Base-by-base conservation (phyloP, 2,888 invertebrate species). In the Oligia strigilis region DNA sequence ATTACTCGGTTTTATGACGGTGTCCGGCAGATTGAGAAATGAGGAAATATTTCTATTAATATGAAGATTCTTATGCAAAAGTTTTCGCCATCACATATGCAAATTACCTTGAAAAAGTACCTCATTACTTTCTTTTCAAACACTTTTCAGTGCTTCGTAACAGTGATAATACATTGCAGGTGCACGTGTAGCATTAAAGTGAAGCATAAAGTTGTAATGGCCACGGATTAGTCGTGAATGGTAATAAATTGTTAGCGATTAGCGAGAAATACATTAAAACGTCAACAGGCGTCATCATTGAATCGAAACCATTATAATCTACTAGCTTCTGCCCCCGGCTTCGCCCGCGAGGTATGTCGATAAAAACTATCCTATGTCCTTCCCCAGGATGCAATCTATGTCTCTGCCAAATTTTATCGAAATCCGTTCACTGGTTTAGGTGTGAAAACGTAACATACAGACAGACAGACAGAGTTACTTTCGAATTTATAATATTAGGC, bases 11-110 rank as follows among this genome's bases (percentile, higher is more conserved):
- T 67, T 72, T 65, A 52, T 6, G 36, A 73, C n/a, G 52, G 36
- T 77, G 52, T 77, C 29, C 64, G 49, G 58, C 29, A 64, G 40
- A 43, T 72, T 82, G 43, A 43, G 43, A 52, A 81, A 52, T 70
- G 14, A 64, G 19, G 0, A 2, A 36, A 55, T 78, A 60, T 64
- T 78, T 64, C n/a, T 36, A 64, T 17, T 55, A 58, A 3, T 19
- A 23, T 58, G 23, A 75, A 77, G 13, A 55, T 29, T 55, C 8
- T 65, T 52, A 5, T 17, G 13, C 19, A 17, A 60, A 43, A 19
- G n/a, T 19, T 77, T 64, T 78, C 19, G n/a, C 46, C 6, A 52
- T 9, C 6, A 43, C 23, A 55, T 46, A 58, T 23, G 52, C 19
- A 40, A 29, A 75, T 77, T 43, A 55, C 11, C 17, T 69, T 62